phyloP scores from a whole-genome alignment of 2,888 invertebrate species.

The Drosophila mulleri region DNA sequence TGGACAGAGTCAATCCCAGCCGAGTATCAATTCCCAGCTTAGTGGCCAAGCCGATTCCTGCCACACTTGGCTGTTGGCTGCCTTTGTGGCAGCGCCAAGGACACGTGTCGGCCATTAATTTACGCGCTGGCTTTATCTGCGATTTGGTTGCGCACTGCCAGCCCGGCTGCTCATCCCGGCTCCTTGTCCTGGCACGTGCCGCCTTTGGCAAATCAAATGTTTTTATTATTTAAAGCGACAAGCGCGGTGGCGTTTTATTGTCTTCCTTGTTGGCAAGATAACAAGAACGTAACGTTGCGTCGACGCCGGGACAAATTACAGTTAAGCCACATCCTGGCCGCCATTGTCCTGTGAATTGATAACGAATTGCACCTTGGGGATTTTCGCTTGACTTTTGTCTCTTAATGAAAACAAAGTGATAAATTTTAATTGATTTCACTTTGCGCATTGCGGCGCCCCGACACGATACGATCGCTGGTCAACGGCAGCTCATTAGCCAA shows the following conservation, averaged over 20 bases:
- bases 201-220: conserved; percentile 79
- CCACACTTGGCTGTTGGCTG: conserved; percentile 21
- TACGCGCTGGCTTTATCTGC: conserved; percentile 78
- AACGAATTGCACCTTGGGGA: conserved; percentile 81
- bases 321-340: conserved; percentile 75
- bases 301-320: conserved; percentile 76
- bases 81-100: conserved; percentile 45
- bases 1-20: conserved; percentile 36
- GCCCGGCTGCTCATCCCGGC: conserved; percentile 30
- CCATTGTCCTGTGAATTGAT: conserved; percentile 75
- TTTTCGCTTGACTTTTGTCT: conserved; percentile 30
- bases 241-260: conserved; percentile 74
- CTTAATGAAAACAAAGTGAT: conserved; percentile 75
- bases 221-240: conserved; percentile 81
- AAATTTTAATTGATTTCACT: conserved; percentile 80
- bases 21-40: conserved; percentile 19
- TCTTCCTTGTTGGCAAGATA: conserved; percentile 56
- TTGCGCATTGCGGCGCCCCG: conserved; percentile 25
- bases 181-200: conserved; percentile 69
- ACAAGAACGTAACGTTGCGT: conserved; percentile 24
- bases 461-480: conserved; percentile 51
- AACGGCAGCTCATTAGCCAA: conserved; percentile 67
- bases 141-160: conserved; percentile 70
- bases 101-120: conserved; percentile 84
- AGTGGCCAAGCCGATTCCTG: conserved; percentile 23